Evolutionary conservation across 2,888 invertebrate genomes (phyloP).

Genomic region (Tenthredo distinguenda): DNA sequence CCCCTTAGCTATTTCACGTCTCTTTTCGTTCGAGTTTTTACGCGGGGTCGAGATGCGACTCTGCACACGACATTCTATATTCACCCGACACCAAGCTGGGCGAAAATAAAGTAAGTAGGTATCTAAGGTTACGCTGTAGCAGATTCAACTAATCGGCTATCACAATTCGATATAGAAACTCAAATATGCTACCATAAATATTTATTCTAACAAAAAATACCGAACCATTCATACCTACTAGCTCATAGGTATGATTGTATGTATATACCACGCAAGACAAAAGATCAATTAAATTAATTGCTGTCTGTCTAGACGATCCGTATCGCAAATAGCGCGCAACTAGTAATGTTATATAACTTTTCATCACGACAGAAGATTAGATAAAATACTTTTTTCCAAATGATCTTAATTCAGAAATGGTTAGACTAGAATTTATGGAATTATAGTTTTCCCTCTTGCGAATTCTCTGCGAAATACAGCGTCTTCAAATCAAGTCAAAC

Average conservation of each 20-base stretch:
- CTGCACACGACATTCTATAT: background rate
- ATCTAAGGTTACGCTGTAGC: conserved; percentile 11
- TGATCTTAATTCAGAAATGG: background rate
- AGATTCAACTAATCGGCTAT: conserved; percentile 19
- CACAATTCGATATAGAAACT: conserved; percentile 9
- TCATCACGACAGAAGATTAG: background rate
- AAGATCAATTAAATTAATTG: conserved; percentile 1
- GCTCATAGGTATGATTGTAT: background rate
- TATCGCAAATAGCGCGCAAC: background rate
- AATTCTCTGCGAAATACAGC: background rate
- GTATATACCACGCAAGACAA: background rate
- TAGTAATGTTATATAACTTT: conserved; percentile 1
- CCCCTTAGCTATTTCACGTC: conserved; percentile 35
- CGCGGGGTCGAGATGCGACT: conserved; percentile 42
- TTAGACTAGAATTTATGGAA: background rate
- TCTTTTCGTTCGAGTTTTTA: conserved; percentile 42
- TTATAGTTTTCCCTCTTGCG: background rate
- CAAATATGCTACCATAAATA: background rate
- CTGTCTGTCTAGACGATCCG: conserved; percentile 20
- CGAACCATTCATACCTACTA: background rate
- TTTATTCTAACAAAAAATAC: background rate
- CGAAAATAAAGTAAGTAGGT: conserved; percentile 18
- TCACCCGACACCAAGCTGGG: conserved; percentile 26
- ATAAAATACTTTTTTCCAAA: background rate
- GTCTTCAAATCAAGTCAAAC: background rate